Evolutionary conservation across 2,888 invertebrate genomes (phyloP).

Genomic region (Hofmannophila pseudospretella): DNA sequence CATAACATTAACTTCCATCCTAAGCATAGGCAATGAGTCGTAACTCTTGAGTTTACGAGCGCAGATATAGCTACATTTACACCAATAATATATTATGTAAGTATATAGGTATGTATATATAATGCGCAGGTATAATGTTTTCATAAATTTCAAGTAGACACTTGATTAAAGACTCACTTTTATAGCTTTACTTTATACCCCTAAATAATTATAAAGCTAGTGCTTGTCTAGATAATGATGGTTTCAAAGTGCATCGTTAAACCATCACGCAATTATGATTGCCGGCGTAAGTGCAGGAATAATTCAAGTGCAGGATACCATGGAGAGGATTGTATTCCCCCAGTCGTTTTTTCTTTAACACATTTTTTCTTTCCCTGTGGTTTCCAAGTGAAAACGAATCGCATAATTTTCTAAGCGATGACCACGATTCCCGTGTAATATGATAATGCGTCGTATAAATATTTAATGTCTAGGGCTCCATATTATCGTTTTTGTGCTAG

Average conservation of each 20-base stretch:
- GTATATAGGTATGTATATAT: too few species aligned
- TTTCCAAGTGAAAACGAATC: conserved; percentile 68
- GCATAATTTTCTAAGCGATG: conserved; percentile 72
- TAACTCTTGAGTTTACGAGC: conserved; percentile 28
- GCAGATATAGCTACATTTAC: conserved; percentile 17
- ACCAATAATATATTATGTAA: not conserved
- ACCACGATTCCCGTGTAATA: conserved; percentile 74
- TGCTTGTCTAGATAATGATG: conserved; percentile 34
- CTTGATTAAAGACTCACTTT: conserved; percentile 39
- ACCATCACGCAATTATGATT: conserved; percentile 34
- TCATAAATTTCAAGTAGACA: conserved; percentile 22
- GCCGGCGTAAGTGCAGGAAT: conserved; percentile 22
- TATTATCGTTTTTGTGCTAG: conserved; percentile 64
- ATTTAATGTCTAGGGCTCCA: conserved; percentile 65
- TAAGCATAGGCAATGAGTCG: conserved; percentile 21
- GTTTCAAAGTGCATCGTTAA: conserved; percentile 35
- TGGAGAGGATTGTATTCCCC: conserved; percentile 31
- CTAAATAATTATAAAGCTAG: conserved; percentile 36
- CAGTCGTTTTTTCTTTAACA: conserved; percentile 21
- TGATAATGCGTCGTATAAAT: conserved; percentile 74
- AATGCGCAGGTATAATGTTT: not conserved
- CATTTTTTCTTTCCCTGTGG: conserved; percentile 39
- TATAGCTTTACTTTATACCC: conserved; percentile 41
- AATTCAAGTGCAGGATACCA: conserved; percentile 29
- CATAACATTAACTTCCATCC: not conserved